Percentiles rank a stretch among this genome's conserved stretches.
Conservation (phyloP, 2,888 invertebrate genomes). For the Iselma pallidipennis region DNA sequence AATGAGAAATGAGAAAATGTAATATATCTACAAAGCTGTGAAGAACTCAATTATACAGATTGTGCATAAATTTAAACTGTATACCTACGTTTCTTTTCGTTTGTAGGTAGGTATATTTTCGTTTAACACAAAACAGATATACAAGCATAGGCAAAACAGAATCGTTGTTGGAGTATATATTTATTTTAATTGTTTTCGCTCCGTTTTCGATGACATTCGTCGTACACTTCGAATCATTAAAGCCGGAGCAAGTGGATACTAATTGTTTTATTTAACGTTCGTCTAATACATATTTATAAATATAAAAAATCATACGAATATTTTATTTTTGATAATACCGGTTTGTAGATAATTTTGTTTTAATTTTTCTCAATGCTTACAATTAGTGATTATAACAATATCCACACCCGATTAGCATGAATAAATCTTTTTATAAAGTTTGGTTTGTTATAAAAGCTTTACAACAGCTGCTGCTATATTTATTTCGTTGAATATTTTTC, state of each 20-base stretch:
- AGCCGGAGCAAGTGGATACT: slow-evolving; percentile 8
- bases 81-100: background rate
- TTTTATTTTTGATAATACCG: background rate
- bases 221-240: slow-evolving; percentile 20
- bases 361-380: too few relatives aligned
- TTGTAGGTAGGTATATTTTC: background rate
- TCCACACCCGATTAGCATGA: too few relatives aligned
- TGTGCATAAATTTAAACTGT: slow-evolving; percentile 24
- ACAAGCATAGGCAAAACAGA: slow-evolving; percentile 23
- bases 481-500: too few relatives aligned
- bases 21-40: slow-evolving; percentile 14
- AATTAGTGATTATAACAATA: too few relatives aligned
- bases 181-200: slow-evolving; percentile 34
- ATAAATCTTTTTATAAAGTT: too few relatives aligned
- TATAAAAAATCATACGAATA: background rate
- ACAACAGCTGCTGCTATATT: too few relatives aligned
- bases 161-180: slow-evolving; percentile 28
- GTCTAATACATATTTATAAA: slow-evolving; percentile 19
- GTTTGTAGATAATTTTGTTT: too few relatives aligned
- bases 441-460: too few relatives aligned
- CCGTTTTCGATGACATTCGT: slow-evolving; percentile 32
- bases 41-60: slow-evolving; percentile 25
- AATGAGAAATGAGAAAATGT: background rate
- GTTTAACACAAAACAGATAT: slow-evolving; percentile 9
- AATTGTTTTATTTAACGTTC: slow-evolving; percentile 23